Conservation (phyloP, 2,113 vertebrate species). For the Indri indri region DNA sequence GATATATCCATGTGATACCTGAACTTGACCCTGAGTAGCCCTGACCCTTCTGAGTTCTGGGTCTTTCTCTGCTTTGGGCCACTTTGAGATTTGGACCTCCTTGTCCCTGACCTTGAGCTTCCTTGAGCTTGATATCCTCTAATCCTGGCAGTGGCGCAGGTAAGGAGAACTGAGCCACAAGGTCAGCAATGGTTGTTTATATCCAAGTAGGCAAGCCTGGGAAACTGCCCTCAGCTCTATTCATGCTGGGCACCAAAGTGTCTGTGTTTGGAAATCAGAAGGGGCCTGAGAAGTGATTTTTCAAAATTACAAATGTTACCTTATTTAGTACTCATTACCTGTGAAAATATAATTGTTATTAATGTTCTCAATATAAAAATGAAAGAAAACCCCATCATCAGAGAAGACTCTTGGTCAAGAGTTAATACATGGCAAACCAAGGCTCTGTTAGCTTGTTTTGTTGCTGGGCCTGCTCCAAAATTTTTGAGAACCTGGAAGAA, state of each 20-base stretch:
- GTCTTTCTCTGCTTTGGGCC: background rate
- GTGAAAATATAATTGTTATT: background rate
- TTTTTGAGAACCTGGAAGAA: background rate
- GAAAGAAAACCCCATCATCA: background rate
- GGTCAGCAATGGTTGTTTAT: background rate
- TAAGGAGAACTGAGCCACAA: background rate
- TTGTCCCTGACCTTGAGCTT: background rate
- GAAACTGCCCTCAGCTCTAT: background rate
- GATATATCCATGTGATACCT: background rate
- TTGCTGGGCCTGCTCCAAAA: background rate
- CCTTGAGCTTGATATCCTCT: background rate
- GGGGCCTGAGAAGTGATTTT: background rate
- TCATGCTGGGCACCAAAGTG: background rate
- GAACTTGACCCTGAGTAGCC: background rate
- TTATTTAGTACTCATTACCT: background rate
- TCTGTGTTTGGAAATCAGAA: background rate
- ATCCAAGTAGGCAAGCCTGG: background rate
- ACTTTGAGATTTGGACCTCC: background rate
- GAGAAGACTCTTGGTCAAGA: background rate
- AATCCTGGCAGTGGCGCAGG: background rate
- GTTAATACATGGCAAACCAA: too few relatives aligned
- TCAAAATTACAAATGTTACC: background rate
- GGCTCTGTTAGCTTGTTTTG: background rate
- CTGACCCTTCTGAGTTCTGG: background rate
- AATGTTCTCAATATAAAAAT: background rate